Conservation (phyloP, 1,140 invertebrate genomes). For the Leptopilina clavipes region DNA sequence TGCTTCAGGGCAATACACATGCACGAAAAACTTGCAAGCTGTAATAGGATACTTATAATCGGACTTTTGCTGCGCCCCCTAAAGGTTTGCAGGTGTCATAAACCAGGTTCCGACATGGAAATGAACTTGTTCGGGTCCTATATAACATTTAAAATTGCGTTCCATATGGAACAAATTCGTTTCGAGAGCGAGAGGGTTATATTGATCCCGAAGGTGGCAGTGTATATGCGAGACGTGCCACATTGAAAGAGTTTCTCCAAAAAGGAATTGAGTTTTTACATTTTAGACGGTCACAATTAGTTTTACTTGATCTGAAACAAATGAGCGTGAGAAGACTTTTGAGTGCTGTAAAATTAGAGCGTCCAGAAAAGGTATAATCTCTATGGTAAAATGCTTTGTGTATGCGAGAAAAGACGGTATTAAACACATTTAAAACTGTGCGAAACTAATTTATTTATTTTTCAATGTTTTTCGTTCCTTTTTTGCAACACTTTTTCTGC, state of each 20-base stretch:
- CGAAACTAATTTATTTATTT: too few relatives aligned
- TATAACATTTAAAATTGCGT: neutral
- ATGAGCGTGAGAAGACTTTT: constrained; percentile 16
- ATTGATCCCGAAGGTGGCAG: neutral
- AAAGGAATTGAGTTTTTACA: constrained; percentile 20
- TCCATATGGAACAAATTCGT: constrained; percentile 52
- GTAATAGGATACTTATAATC: constrained; percentile 38
- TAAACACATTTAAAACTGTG: neutral
- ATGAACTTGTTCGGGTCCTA: constrained; percentile 40
- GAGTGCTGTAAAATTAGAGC: neutral
- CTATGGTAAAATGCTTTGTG: neutral
- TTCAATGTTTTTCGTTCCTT: too few relatives aligned
- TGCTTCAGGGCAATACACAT: constrained; percentile 1
- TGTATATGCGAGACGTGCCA: constrained; percentile 4
- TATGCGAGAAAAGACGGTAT: neutral
- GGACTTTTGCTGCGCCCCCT: constrained; percentile 21
- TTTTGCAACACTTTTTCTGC: too few relatives aligned
- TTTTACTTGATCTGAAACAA: constrained; percentile 17
- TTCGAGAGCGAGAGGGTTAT: constrained; percentile 45
- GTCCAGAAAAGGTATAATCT: neutral
- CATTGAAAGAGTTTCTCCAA: neutral
- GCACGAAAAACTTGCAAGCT: constrained; percentile 35
- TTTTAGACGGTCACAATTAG: constrained; percentile 38
- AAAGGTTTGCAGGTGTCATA: constrained; percentile 33
- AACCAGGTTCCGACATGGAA: constrained; percentile 35